These are phyloP conservation scores for Anomalospiza imberbis DNA, from an alignment of 2,797 vertebrate species.

Conservation along the genomic window DNA sequence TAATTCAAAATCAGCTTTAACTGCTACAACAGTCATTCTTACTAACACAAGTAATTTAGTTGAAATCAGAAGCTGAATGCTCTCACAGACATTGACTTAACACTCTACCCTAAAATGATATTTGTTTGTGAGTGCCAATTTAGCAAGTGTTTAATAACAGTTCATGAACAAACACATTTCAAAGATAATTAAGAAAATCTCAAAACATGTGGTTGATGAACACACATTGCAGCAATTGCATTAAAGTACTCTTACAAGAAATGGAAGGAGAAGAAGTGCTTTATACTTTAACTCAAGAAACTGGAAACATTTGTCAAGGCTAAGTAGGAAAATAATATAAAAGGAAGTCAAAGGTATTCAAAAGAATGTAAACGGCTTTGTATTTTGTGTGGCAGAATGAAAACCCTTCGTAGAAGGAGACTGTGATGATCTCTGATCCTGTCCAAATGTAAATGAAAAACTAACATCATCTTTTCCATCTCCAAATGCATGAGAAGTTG, in stretches of 20 bases:
- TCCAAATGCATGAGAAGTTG: conserved; percentile 68
- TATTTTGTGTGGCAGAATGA: conserved; percentile 68
- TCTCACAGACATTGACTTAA: background rate
- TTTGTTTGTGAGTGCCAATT: background rate
- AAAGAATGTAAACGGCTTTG: conserved; percentile 73
- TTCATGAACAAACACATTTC: background rate
- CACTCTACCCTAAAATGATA: background rate
- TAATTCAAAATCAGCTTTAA: background rate
- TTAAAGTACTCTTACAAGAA: conserved; percentile 24
- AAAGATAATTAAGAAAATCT: background rate
- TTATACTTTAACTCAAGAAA: conserved; percentile 47
- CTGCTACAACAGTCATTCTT: background rate
- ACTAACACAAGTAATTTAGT: background rate
- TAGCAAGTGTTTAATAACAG: background rate
- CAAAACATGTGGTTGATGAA: background rate
- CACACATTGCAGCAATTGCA: conserved; percentile 20
- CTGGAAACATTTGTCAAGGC: conserved; percentile 47
- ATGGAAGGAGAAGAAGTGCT: conserved; percentile 39
- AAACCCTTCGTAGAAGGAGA: conserved; percentile 68
- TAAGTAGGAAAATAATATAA: conserved; percentile 57
- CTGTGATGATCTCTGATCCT: conserved; percentile 69
- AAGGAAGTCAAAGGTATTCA: conserved; percentile 65
- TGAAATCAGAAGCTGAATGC: background rate
- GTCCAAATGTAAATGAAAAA: conserved; percentile 79
- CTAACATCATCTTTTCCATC: conserved; percentile 75